Conservation (phyloP, 2,888 invertebrate genomes). For the Prenolepis imparis region DNA sequence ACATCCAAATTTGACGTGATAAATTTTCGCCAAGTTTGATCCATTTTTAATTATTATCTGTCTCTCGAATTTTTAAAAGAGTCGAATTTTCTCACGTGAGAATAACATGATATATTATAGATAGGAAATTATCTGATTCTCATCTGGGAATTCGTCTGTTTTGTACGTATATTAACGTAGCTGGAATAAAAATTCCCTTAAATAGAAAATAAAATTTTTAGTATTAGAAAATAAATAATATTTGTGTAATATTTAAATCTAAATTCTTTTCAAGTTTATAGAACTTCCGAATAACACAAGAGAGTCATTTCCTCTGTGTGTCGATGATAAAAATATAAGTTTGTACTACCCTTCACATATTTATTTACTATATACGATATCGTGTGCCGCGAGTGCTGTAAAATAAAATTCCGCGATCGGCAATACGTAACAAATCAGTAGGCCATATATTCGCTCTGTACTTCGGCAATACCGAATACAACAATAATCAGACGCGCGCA, state of each 20-base stretch:
- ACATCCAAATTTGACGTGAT: background rate
- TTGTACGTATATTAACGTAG: background rate
- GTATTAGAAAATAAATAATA: background rate
- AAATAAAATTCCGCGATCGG: slow-evolving; percentile 42
- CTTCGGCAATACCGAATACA: slow-evolving; percentile 10
- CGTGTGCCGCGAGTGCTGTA: slow-evolving; percentile 25
- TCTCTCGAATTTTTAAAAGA: background rate
- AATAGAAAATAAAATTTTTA: background rate
- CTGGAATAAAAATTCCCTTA: background rate
- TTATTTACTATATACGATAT: background rate
- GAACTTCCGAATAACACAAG: slow-evolving; percentile 4
- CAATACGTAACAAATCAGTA: slow-evolving; percentile 41
- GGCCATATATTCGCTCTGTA: slow-evolving; percentile 7
- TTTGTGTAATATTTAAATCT: slow-evolving; percentile 30
- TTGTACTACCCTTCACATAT: background rate
- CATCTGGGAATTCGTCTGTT: background rate
- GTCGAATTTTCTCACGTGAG: background rate
- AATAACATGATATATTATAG: too few relatives aligned
- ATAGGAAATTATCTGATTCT: background rate
- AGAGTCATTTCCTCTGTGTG: slow-evolving; percentile 5
- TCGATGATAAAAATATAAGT: slow-evolving; percentile 31
- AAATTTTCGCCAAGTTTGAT: background rate
- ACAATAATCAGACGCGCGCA: slow-evolving; percentile 33
- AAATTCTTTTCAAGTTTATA: too few relatives aligned
- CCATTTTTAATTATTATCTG: background rate